A percentile compares a stretch with the other conserved stretches of the same genome.
Evolutionary conservation across 2,888 invertebrate genomes (phyloP).

Genomic region (Autographa gamma): DNA sequence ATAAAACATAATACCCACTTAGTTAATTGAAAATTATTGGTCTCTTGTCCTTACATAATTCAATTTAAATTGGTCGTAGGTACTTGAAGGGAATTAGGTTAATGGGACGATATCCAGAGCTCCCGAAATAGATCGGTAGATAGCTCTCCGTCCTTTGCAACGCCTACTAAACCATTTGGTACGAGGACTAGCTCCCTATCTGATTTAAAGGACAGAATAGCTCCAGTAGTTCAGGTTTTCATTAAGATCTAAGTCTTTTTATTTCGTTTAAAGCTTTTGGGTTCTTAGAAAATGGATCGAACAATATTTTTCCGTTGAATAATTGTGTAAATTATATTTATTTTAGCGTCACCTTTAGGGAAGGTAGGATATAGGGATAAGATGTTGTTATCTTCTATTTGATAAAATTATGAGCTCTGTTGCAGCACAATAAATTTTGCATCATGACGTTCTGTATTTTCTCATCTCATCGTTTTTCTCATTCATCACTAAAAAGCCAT

Average conservation of each 20-base stretch:
- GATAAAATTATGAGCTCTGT: no score
- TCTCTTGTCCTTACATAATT: conserved; percentile 4
- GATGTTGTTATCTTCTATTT: no score
- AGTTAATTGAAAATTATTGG: not conserved
- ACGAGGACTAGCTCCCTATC: conserved; percentile 30
- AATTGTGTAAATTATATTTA: no score
- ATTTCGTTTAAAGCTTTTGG: no score
- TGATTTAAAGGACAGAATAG: conserved; percentile 27
- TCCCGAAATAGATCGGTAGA: conserved; percentile 47
- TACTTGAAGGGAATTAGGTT: conserved; percentile 35
- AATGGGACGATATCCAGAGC: conserved; percentile 27
- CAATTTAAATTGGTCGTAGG: conserved; percentile 13
- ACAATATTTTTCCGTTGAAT: no score
- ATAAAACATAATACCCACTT: not conserved
- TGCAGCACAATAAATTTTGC: no score
- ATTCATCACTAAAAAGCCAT: not conserved
- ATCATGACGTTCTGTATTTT: no score
- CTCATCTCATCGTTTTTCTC: no score
- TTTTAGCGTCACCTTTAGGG: no score
- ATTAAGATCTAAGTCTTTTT: not conserved
- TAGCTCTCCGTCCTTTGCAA: conserved; percentile 38
- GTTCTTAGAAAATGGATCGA: no score
- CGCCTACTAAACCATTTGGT: conserved; percentile 48
- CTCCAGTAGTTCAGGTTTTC: conserved; percentile 26
- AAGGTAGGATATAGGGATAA: no score